Evolutionary conservation across 2,113 vertebrate genomes (phyloP).

Genomic region (Mustela lutreola): DNA sequence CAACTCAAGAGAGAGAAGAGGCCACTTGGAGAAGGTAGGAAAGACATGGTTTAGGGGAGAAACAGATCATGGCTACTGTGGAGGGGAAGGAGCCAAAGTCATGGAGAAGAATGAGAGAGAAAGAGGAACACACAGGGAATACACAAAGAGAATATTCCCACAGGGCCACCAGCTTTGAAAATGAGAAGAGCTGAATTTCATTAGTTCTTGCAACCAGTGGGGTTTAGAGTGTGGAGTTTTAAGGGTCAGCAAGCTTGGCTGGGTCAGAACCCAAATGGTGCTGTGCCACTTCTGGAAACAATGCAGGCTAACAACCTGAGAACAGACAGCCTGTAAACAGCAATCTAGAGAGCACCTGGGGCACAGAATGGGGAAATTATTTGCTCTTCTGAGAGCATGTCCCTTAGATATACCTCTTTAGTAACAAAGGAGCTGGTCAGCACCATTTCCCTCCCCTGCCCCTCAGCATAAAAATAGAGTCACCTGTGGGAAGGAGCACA

Average conservation of each 20-base stretch:
- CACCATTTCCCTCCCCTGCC: not conserved
- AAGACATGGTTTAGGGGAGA: not conserved
- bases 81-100: not conserved
- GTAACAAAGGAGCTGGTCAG: not conserved
- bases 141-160: not conserved
- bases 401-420: not conserved
- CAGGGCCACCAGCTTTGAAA: not conserved
- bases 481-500: not conserved
- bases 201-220: not conserved
- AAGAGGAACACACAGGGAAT: not conserved
- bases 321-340: not conserved
- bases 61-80: not conserved
- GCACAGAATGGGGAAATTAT: not conserved
- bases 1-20: not conserved
- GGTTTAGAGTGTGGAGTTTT: not conserved
- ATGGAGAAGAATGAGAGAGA: not conserved
- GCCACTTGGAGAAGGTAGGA: not conserved
- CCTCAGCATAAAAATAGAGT: not conserved
- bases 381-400: not conserved
- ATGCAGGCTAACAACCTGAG: not conserved
- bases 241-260: not conserved
- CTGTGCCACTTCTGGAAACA: not conserved
- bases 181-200: not conserved
- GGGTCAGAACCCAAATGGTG: not conserved
- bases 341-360: not conserved